A percentile compares a stretch with the other conserved stretches of the same genome.
These are phyloP conservation scores for Vanessa tameamea DNA, from an alignment of 1,140 invertebrate species.

Conservation along the genomic window DNA sequence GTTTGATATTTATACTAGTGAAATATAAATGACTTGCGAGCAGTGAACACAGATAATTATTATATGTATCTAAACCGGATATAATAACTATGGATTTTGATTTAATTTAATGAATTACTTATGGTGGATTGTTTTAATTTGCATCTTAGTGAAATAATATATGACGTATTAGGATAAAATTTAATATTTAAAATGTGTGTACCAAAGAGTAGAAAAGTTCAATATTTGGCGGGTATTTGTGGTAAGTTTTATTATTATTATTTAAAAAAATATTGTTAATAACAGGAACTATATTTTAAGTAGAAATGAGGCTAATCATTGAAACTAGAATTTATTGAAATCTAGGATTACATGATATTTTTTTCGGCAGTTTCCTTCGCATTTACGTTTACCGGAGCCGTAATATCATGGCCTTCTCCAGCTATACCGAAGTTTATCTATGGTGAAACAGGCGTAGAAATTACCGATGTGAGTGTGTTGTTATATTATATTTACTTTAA, in stretches of 20 bases:
- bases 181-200: conserved; percentile 28
- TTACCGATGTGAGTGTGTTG: conserved; percentile 66
- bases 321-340: conserved; percentile 33
- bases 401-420: conserved; percentile 77
- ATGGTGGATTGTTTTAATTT: not conserved
- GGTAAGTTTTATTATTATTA: conserved; percentile 49
- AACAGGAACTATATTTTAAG: too few species aligned
- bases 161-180: too few species aligned
- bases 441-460: conserved; percentile 63
- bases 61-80: too few species aligned
- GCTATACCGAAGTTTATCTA: conserved; percentile 78
- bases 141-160: not conserved
- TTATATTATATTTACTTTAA: not conserved
- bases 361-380: conserved; percentile 58
- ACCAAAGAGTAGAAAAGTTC: conserved; percentile 55
- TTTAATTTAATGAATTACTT: too few species aligned
- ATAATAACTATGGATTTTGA: too few species aligned
- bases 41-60: too few species aligned
- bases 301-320: conserved; percentile 39
- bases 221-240: conserved; percentile 69
- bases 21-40: too few species aligned
- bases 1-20: too few species aligned
- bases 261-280: not conserved
- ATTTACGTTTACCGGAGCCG: conserved; percentile 71
- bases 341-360: conserved; percentile 31